Evolutionary conservation across 2,797 vertebrate species (phyloP).

Genomic region (Myripristis jacobus): DNA sequence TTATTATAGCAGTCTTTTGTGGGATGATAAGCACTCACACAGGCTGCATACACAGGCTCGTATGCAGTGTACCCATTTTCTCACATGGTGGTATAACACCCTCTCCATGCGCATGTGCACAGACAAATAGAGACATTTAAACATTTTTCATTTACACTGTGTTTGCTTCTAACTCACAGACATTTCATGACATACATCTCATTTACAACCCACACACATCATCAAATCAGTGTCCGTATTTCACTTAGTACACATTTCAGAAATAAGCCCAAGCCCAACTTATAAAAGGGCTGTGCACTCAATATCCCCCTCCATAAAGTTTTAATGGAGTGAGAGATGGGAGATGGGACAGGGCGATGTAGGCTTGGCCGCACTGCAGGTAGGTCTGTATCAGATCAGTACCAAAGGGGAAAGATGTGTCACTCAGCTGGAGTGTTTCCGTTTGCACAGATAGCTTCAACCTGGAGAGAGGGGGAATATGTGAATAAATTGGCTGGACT

Average conservation of each 20-base stretch:
- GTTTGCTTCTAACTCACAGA: background rate
- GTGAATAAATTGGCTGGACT: conserved; percentile 42
- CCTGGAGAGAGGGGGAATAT: conserved; percentile 23
- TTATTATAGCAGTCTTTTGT: conserved; percentile 68
- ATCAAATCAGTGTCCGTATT: conserved; percentile 3
- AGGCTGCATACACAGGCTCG: conserved; percentile 3
- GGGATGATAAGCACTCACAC: conserved; percentile 31
- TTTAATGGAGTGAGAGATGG: conserved; percentile 64
- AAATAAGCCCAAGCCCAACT: conserved; percentile 13
- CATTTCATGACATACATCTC: background rate
- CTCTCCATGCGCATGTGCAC: background rate
- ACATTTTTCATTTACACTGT: background rate
- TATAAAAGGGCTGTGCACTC: conserved; percentile 37
- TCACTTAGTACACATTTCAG: background rate
- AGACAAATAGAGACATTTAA: background rate
- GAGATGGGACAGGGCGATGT: conserved; percentile 19
- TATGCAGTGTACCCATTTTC: background rate
- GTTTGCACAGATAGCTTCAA: conserved; percentile 31
- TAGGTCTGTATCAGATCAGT: conserved; percentile 14
- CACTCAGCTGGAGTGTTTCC: conserved; percentile 32
- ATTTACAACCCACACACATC: background rate
- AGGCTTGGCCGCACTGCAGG: background rate
- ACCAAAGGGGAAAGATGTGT: conserved; percentile 9
- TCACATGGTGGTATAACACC: background rate
- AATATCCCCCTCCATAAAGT: conserved; percentile 56